Percentiles rank a stretch among this genome's conserved stretches.
Conservation (phyloP, 2,113 vertebrate species). For the Crotophaga sulcirostris region DNA sequence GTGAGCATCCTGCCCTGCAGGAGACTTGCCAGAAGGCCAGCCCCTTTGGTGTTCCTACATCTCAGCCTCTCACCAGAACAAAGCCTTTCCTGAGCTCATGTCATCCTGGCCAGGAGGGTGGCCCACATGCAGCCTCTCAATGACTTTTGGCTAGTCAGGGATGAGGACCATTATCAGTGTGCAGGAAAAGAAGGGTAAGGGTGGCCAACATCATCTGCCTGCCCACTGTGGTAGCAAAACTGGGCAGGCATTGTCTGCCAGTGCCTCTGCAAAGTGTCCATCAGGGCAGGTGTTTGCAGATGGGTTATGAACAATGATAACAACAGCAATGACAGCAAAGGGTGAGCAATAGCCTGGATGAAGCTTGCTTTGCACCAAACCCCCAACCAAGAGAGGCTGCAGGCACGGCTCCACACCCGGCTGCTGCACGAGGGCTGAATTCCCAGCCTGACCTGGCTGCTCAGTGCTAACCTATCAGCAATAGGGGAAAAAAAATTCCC, state of each 20-base stretch:
- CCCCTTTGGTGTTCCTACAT: not conserved
- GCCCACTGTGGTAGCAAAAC: not conserved
- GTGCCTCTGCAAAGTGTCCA: not conserved
- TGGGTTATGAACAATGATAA: not conserved
- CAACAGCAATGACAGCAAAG: not conserved
- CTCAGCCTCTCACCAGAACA: not conserved
- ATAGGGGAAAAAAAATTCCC: not conserved
- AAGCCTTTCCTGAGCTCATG: not conserved
- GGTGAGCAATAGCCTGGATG: not conserved
- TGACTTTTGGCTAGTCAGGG: not conserved
- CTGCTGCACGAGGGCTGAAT: not conserved
- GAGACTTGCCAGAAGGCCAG: not conserved
- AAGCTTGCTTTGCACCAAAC: not conserved
- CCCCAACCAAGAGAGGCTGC: fast-evolving
- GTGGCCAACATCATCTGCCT: not conserved
- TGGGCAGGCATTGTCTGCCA: not conserved
- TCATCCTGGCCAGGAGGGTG: not conserved
- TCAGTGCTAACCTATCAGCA: not conserved
- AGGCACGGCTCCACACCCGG: fast-evolving
- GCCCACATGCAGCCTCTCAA: fast-evolving
- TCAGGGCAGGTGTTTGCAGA: not conserved
- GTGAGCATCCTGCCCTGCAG: fast-evolving
- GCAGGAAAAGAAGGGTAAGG: not conserved
- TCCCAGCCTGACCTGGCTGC: not conserved
- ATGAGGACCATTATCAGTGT: fast-evolving